Evolutionary conservation across 2,113 vertebrate species (phyloP), one percentile per base, ranked within the genome.

Genomic region (Ardeotis arabs): DNA sequence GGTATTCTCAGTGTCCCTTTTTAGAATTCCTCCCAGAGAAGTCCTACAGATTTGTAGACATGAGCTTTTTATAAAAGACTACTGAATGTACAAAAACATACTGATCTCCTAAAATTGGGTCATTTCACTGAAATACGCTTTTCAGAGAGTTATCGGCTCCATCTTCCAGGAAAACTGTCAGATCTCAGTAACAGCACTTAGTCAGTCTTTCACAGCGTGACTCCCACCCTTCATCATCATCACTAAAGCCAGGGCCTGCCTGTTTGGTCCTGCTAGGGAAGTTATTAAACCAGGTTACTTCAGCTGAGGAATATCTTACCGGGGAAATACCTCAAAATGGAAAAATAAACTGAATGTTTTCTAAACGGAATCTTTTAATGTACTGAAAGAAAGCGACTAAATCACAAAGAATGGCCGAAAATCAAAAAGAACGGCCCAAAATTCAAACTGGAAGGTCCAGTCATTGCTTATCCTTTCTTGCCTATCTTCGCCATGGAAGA

Each of bases 31-130:
- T 86, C 80, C 90, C 84, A 88, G 63, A 77, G 58, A 93, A 92
- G 50, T 85, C 84, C 45, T 74, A 66, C 20, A 79, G 74, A 89
- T 94, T 79, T 79, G 45, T 77, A 90, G 90, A 66, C 3, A 17
- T 37, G 63, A 91, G 47, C 80, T 50, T 93, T 91, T 87, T 83
- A 87, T 75, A 93, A 96, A 94, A 81, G 82, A 72, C 59, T 70
- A 47, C 44, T 47, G 56, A 91, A 90, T 92, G 94, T 85, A 92
- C 60, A 72, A 96, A 96, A 96, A 96, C 94, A 95, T 79, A 86
- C 82, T 52, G 63, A 93, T 94, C 85, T 87, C 90, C 78, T 88
- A 90, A 93, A 93, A 97, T 91, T 92, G 80, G 80, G 89, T 95
- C 60, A 92, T 97, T 97, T 91, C 74, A 92, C 73, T 60, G 87